Evolutionary conservation across 2,113 vertebrate species (phyloP).

Genomic region (Rhadina sibilatrix): DNA sequence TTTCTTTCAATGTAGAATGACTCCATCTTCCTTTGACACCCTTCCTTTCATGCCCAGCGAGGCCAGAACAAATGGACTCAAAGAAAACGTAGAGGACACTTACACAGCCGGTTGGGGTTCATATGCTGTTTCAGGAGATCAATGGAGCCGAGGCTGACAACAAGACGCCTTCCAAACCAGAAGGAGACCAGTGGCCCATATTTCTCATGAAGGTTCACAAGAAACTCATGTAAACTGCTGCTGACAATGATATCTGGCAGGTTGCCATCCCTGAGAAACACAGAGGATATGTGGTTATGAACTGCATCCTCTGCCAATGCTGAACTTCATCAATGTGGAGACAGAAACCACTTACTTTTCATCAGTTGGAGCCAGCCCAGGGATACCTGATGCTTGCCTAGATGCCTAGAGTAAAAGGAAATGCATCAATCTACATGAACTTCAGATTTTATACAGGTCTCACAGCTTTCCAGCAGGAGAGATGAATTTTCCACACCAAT

Average conservation of each 20-base stretch:
- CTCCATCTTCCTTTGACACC: neutral
- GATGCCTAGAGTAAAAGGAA: conserved; percentile 81
- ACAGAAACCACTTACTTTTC: conserved; percentile 85
- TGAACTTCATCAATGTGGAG: neutral
- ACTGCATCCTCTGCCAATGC: neutral
- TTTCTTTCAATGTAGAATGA: neutral
- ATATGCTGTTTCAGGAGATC: conserved; percentile 87
- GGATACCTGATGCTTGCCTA: conserved; percentile 89
- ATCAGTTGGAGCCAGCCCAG: conserved; percentile 90
- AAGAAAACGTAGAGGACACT: conserved; percentile 55
- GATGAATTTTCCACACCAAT: neutral
- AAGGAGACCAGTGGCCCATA: conserved; percentile 90
- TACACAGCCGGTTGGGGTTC: conserved; percentile 90
- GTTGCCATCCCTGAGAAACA: conserved; percentile 88
- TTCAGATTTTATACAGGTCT: neutral
- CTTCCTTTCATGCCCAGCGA: neutral
- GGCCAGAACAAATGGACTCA: neutral
- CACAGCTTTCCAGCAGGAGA: neutral
- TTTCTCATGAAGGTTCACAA: conserved; percentile 86
- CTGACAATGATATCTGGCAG: conserved; percentile 88
- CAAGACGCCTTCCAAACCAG: conserved; percentile 92
- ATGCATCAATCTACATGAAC: neutral
- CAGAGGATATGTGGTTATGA: neutral
- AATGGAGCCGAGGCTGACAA: conserved; percentile 89
- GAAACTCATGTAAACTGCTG: conserved; percentile 91